A percentile compares a stretch with the other conserved stretches of the same genome.
phyloP scores from a whole-genome alignment of 2,888 invertebrate species.

The Congeria kusceri region DNA sequence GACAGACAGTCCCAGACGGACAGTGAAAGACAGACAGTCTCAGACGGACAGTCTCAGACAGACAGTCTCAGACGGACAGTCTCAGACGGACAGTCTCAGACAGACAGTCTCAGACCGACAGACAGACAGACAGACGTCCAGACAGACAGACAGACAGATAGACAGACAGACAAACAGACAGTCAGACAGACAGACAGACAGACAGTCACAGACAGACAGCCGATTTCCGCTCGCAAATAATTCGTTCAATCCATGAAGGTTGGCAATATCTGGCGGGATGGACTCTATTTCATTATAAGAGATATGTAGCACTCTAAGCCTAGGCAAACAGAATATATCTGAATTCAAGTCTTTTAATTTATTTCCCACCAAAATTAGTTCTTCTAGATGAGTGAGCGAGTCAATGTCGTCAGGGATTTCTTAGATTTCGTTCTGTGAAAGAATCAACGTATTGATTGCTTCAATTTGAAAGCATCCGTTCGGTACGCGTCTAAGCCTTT shows the following conservation, averaged over 20 bases:
- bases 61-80: too few species aligned
- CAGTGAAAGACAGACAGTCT: too few species aligned
- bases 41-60: too few species aligned
- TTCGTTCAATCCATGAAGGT: conserved; percentile 71
- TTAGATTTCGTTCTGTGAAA: conserved; percentile 77
- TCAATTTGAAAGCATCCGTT: conserved; percentile 64
- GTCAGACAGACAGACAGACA: too few species aligned
- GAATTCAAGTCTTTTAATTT: conserved; percentile 70
- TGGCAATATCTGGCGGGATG: conserved; percentile 72
- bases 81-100: neutral
- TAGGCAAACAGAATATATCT: conserved; percentile 68
- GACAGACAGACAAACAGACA: too few species aligned
- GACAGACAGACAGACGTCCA: too few species aligned
- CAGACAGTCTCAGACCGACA: too few species aligned
- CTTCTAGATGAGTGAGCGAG: conserved; percentile 72
- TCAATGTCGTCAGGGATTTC: conserved; percentile 76
- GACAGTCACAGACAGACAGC: conserved; percentile 24
- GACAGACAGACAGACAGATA: too few species aligned
- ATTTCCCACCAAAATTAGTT: conserved; percentile 74
- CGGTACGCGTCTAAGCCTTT: conserved; percentile 68
- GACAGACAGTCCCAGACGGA: too few species aligned
- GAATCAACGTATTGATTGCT: conserved; percentile 72
- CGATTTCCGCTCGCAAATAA: conserved; percentile 76
- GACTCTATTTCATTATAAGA: conserved; percentile 79
- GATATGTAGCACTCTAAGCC: conserved; percentile 75